These are phyloP conservation scores for Hyalella azteca DNA, from an alignment of 2,888 invertebrate species.

Conservation along the genomic window DNA sequence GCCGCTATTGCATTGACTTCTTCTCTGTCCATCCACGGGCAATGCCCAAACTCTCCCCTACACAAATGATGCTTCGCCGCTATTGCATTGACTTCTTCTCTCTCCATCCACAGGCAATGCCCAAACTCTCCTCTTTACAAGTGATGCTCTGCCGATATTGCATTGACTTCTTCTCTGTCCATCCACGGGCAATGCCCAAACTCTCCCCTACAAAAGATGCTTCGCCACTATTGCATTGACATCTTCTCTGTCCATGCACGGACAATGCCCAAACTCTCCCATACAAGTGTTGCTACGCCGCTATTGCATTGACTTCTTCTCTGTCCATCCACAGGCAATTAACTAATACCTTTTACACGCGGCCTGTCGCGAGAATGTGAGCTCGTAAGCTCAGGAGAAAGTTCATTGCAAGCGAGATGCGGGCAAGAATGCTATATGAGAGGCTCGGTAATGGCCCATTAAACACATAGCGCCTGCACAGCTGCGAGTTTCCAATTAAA, in stretches of 20 bases:
- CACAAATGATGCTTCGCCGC: neutral
- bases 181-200: neutral
- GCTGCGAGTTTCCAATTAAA: conserved; percentile 20
- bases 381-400: conserved; percentile 6
- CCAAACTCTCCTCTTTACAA: neutral
- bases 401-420: conserved; percentile 20
- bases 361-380: neutral
- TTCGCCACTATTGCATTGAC: neutral
- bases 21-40: neutral
- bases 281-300: neutral
- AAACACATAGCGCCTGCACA: conserved; percentile 3
- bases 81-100: conserved; percentile 7
- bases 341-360: conserved; percentile 5
- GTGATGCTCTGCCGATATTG: neutral
- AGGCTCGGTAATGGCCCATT: conserved; percentile 23
- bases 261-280: neutral
- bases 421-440: conserved; percentile 24
- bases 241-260: neutral
- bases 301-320: conserved; percentile 4
- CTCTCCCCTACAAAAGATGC: neutral
- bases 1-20: conserved; percentile 2
- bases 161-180: neutral
- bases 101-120: neutral
- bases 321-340: neutral
- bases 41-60: neutral